Evolutionary conservation across 2,113 vertebrate genomes (phyloP).

Genomic region (Colossoma macropomum): DNA sequence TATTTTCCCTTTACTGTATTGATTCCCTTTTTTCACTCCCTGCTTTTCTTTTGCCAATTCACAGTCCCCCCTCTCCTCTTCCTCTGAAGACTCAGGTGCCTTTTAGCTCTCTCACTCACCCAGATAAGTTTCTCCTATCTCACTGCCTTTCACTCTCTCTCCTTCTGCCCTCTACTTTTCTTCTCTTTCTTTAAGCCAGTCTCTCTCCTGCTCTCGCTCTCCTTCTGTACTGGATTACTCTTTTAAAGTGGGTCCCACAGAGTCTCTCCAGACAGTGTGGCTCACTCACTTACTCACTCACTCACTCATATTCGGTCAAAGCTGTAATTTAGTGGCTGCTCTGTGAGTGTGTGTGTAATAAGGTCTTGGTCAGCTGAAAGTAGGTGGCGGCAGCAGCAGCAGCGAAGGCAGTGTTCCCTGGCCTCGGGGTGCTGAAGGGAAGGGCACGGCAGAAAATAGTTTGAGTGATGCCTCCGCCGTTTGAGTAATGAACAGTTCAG

Average conservation of each 20-base stretch:
- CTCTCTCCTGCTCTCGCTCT: conserved; percentile 6
- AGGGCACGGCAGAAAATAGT: conserved; percentile 83
- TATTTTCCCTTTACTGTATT: background rate
- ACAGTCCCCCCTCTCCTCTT: background rate
- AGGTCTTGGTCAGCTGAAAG: conserved; percentile 69
- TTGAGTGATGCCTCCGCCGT: conserved; percentile 93
- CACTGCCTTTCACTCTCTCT: conserved; percentile 16
- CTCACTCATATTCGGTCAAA: conserved; percentile 52
- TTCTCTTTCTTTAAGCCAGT: conserved; percentile 35
- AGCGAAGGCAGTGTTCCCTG: conserved; percentile 46
- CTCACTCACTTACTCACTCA: conserved; percentile 37
- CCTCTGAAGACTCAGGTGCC: background rate
- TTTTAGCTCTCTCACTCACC: conserved; percentile 15
- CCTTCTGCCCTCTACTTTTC: conserved; percentile 15
- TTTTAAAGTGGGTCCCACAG: conserved; percentile 60
- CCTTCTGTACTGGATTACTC: conserved; percentile 63
- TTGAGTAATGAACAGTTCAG: conserved; percentile 98
- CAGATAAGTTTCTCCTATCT: background rate
- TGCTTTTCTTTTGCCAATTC: background rate
- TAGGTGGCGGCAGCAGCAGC: conserved; percentile 51
- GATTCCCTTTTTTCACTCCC: background rate
- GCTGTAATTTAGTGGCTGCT: conserved; percentile 64
- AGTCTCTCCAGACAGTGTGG: conserved; percentile 40
- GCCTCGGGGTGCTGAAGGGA: conserved; percentile 66
- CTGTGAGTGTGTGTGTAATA: conserved; percentile 42